Evolutionary conservation across 2,888 invertebrate genomes (phyloP), one percentile per base, ranked within the genome.

Genomic region (Synergus laeviventris): DNA sequence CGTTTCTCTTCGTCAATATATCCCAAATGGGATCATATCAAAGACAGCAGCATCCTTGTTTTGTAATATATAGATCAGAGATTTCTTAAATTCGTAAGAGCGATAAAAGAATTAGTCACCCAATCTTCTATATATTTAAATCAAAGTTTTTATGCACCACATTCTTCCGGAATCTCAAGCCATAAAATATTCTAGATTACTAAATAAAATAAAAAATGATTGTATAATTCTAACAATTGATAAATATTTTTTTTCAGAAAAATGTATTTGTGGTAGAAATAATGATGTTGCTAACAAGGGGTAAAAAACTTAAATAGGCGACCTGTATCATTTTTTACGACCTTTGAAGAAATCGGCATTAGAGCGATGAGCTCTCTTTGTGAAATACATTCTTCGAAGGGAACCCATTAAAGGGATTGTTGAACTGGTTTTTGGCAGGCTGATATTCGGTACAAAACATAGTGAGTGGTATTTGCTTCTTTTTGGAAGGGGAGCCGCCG

Each of bases 401-500:
- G 70, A 45, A 81, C 59, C 77, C 77, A 81, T 78, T 79, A 76
- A 79, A 79, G 78, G 75, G 81, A 76, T 76, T 75, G 77, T 59
- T 75, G 78, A 78, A 84, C 82, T 81, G 81, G 81, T 84, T 82
- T 70, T 76, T 74, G 78, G 78, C 74, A 76, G 76, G 24, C 36
- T 56, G 61, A 70, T 16, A 42, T 74, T 73, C 77, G 60, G 73
- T 73, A 78, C 73, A 79, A 82, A 78, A 79, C 74, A 79, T 49
- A 78, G 61, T 42, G 42, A 78, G 61, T 42, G 42, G 39, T 39
- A 59, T 36, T 45, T 73, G 70, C 31, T 70, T 70, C n/a, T n/a
- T 70, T 70, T 77, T 60, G 39, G 21, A 42, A 24, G 60, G 73
- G 64, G 61, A 74, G 64, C 73, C 73, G 64, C 42, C 21, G 39